Evolutionary conservation across 2,888 invertebrate species (phyloP), one percentile per base, ranked within the genome.

Genomic region (Anticlea derivata): DNA sequence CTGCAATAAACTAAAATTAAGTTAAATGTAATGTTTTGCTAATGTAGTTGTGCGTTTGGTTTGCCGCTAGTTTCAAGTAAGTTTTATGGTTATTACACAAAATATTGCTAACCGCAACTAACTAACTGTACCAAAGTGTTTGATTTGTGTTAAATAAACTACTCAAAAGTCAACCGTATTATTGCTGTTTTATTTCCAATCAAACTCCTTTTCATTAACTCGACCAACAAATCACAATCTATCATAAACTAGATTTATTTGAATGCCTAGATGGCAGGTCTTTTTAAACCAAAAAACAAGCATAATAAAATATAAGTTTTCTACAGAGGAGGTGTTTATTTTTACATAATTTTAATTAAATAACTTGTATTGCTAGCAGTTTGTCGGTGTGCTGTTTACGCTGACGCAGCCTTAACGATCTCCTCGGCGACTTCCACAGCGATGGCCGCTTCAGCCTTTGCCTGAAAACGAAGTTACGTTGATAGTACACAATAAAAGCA

Each of bases 341-440:
- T 70, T 73, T 75, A 75, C 63, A 73, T 75, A 70, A 65, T 72
- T 70, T 72, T 74, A 75, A 71, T 75, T 75, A 75, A 74, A 71
- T 75, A 74, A 75, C 79, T 80, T 71, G 75, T 70, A 73, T 66
- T 61, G 73, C 81, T 83, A 84, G 75, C 72, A 60, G 66, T 70
- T 65, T 44, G 35, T 49, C 44, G 44, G 41, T 50, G 37, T 11
- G 49, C 37, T 6, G 48, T 60, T 72, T 83, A 88, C 75, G 78
- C 80, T 8, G 82, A 67, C n/a, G 93, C 92, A 58, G 98, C 98
- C 86, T 96, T 96, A 45, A 97, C 95, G 66, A 99, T 92, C 64
- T 98, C 98, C 87, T 99, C 98, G 41, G 96, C 97, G 44, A 98
- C 98, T 90, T 99, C 99, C 5, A 99, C 91, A 26, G 97, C 97